A percentile compares a stretch with the other conserved stretches of the same genome.
These are phyloP conservation scores for Leguminivora glycinivorella DNA, from an alignment of 1,140 invertebrate genomes.

Conservation along the genomic window DNA sequence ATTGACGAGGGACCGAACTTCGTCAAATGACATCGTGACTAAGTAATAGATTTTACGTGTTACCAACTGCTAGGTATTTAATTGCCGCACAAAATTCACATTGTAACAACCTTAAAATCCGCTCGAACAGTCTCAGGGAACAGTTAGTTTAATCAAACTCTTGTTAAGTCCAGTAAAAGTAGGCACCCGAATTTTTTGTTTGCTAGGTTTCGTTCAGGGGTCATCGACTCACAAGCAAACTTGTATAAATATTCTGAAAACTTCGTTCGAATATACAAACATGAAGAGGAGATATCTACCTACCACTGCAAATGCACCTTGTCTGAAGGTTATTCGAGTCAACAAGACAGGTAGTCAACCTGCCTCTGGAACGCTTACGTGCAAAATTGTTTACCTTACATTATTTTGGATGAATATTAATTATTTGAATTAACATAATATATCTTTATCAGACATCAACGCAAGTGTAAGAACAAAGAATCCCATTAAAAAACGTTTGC, in stretches of 20 bases:
- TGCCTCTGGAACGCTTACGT: not conserved
- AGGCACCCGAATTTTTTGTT: not conserved
- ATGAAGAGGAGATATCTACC: not conserved
- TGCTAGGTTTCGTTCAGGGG: not conserved
- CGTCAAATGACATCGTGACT: too few relatives aligned
- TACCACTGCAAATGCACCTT: not conserved
- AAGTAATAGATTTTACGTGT: too few relatives aligned
- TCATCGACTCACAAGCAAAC: not conserved
- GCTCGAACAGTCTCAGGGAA: too few relatives aligned
- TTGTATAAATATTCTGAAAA: conserved; percentile 1
- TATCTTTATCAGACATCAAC: not conserved
- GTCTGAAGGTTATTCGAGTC: conserved; percentile 9
- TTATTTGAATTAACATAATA: not conserved
- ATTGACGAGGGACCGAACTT: too few relatives aligned
- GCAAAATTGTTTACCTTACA: not conserved
- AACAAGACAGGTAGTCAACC: conserved; percentile 11
- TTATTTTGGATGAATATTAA: not conserved
- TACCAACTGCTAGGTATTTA: too few relatives aligned
- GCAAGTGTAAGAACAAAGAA: conserved; percentile 1
- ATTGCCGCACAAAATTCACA: too few relatives aligned
- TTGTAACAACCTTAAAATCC: too few relatives aligned
- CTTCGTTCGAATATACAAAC: not conserved
- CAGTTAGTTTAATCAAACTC: too few relatives aligned
- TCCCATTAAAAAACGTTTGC: not conserved
- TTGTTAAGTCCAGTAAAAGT: too few relatives aligned